These are phyloP conservation scores for Drosophila hydei DNA, from an alignment of 1,140 invertebrate species.

Conservation along the genomic window DNA sequence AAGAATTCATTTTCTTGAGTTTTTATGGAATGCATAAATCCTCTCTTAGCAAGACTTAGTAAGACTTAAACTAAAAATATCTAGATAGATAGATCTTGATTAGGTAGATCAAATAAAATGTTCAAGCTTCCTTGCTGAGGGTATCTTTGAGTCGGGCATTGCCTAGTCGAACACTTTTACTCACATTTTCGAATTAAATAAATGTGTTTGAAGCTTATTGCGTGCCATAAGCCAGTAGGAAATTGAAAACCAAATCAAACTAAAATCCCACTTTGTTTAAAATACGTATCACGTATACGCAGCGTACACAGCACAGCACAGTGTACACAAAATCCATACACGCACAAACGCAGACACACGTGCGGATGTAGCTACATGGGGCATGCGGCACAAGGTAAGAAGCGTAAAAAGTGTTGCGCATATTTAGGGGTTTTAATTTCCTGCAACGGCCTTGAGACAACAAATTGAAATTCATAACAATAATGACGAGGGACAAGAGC, in stretches of 20 bases:
- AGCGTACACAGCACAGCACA: slow-evolving; percentile 18
- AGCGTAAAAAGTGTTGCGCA: slow-evolving; percentile 69
- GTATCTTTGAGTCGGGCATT: neutral
- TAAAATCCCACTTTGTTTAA: slow-evolving; percentile 55
- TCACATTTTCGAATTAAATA: slow-evolving; percentile 42
- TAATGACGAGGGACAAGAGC: slow-evolving; percentile 37
- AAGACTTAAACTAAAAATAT: too few relatives aligned
- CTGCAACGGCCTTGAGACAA: slow-evolving; percentile 67
- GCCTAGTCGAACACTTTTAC: neutral
- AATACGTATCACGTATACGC: slow-evolving; percentile 78
- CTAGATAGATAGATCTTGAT: too few relatives aligned
- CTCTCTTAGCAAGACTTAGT: too few relatives aligned
- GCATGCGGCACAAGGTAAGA: slow-evolving; percentile 33
- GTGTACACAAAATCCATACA: slow-evolving; percentile 11
- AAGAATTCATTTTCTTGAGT: too few relatives aligned
- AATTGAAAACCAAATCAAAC: slow-evolving; percentile 73
- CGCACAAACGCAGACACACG: slow-evolving; percentile 9
- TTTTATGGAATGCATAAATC: too few relatives aligned
- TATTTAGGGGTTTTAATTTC: slow-evolving; percentile 68
- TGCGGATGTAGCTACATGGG: neutral
- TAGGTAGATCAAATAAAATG: too few relatives aligned
- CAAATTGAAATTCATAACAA: slow-evolving; percentile 76
- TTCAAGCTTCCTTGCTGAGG: neutral
- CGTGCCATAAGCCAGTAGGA: slow-evolving; percentile 56
- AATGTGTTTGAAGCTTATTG: slow-evolving; percentile 47